Base-by-base conservation (phyloP, 2,888 invertebrate genomes). In the Augochlorella aurata region DNA sequence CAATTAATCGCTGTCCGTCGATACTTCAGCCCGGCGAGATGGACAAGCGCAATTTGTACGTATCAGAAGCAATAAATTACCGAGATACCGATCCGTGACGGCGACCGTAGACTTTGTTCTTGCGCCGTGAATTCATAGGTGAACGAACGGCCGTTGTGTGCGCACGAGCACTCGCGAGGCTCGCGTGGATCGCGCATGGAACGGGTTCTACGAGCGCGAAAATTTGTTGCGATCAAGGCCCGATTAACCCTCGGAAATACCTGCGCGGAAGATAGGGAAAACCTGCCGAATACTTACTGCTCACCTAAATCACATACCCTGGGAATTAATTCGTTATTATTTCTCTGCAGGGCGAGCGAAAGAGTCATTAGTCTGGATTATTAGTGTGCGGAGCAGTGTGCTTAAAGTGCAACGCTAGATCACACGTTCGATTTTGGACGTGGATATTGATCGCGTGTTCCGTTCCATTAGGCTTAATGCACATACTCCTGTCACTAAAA, bases 41-140 rank as follows among this genome's bases (percentile, higher is more conserved):
- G 74, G 81, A 81, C 81, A 81, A 73, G 65, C 74, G 74, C 54
- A 69, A 81, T 65, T 73, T 65, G 63, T 69, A 68, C 74, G 69
- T 81, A 81, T 81, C 81, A 81, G 74, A 29, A 54, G 63, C 69
- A 45, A 81, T 81, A 81, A 81, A 81, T 81, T 73, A 81, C 58
- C 58, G 10, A 29, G 54, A 65, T 54, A 50, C 49, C 52, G 61
- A 68, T 54, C 52, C 49, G 45, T 61, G 18, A 47, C 71, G n/a
- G 21, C 47, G 61, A 61, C 58, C 74, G 63, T 49, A 69, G 73
- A 69, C 49, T 54, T 45, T 45, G 65, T 81, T 69, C 68, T 69
- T 66, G 52, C 44, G 54, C 45, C 18, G 54, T 18, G 68, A 45
- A 81, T 68, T 74, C 81, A 29, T 75, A 74, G 66, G 66, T 47